These are phyloP conservation scores for Drosophila melanocephala DNA, from an alignment of 2,888 invertebrate species.

Conservation along the genomic window DNA sequence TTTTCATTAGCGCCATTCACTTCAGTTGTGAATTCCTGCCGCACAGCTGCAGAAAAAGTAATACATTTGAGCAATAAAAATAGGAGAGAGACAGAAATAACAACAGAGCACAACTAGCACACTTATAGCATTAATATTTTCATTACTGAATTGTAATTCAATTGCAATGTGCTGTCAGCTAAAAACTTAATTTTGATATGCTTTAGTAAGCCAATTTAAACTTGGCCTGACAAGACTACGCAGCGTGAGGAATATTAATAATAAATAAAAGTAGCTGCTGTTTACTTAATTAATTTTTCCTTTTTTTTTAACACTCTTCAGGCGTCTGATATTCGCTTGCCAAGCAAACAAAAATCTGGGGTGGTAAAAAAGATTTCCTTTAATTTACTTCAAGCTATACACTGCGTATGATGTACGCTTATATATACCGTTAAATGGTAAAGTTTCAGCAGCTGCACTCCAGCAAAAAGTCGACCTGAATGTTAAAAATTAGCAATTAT, in stretches of 20 bases:
- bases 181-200: not conserved
- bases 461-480: not conserved
- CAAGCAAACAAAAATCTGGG: slow-evolving; percentile 5
- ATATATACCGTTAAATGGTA: slow-evolving; percentile 17
- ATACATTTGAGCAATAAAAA: slow-evolving; percentile 26
- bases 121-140: not conserved
- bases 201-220: not conserved
- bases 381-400: slow-evolving; percentile 7
- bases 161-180: not conserved
- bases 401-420: slow-evolving; percentile 10
- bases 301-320: slow-evolving; percentile 9
- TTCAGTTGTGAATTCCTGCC: slow-evolving; percentile 50
- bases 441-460: slow-evolving; percentile 9
- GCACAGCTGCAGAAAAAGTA: slow-evolving; percentile 48
- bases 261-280: slow-evolving; percentile 4
- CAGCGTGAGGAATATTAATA: not conserved
- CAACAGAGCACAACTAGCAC: not conserved
- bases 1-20: slow-evolving; percentile 72
- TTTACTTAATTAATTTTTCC: slow-evolving; percentile 15
- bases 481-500: no score
- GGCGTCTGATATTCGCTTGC: slow-evolving; percentile 3
- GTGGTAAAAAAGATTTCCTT: slow-evolving; percentile 38
- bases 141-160: not conserved
- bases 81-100: not conserved
- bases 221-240: not conserved